phyloP scores from a whole-genome alignment of 2,888 invertebrate species.

The Mesorhabditis belari region DNA sequence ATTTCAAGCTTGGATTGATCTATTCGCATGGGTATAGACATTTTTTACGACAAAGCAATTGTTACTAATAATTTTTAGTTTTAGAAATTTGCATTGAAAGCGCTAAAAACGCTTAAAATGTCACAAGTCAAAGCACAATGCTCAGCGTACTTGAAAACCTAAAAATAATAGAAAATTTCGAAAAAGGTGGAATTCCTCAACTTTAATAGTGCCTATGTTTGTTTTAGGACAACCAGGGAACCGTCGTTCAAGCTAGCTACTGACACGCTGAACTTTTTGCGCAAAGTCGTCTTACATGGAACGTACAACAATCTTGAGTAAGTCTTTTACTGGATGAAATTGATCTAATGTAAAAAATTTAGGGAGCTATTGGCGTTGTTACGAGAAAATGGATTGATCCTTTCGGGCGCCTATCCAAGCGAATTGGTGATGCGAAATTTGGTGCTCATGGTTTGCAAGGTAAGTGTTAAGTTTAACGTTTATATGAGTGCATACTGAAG shows the following conservation, averaged over 20 bases:
- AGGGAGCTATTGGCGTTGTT: conserved; percentile 19
- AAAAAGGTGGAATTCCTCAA: no score
- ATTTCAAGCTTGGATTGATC: no score
- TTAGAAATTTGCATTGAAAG: no score
- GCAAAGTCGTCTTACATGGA: conserved; percentile 19
- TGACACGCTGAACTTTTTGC: conserved; percentile 15
- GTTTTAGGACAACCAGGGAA: conserved; percentile 13
- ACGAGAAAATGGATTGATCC: conserved; percentile 17
- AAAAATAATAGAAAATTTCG: no score
- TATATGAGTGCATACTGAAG: no score
- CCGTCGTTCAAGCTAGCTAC: conserved; percentile 16
- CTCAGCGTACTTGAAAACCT: no score
- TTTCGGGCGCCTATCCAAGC: conserved; percentile 18
- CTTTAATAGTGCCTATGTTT: no score
- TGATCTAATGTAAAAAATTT: conserved; percentile 5
- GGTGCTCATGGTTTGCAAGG: conserved; percentile 27
- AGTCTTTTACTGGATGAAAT: conserved; percentile 4
- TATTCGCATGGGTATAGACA: no score
- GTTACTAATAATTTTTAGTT: no score
- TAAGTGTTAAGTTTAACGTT: conserved; percentile 1
- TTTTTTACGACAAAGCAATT: no score
- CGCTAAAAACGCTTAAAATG: no score
- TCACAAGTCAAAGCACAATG: no score
- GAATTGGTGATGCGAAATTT: conserved; percentile 38
- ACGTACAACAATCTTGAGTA: conserved; percentile 26